A percentile compares a stretch with the other conserved stretches of the same genome.
Evolutionary conservation across 2,888 invertebrate species (phyloP).

Genomic region (Parnassius mnemosyne): DNA sequence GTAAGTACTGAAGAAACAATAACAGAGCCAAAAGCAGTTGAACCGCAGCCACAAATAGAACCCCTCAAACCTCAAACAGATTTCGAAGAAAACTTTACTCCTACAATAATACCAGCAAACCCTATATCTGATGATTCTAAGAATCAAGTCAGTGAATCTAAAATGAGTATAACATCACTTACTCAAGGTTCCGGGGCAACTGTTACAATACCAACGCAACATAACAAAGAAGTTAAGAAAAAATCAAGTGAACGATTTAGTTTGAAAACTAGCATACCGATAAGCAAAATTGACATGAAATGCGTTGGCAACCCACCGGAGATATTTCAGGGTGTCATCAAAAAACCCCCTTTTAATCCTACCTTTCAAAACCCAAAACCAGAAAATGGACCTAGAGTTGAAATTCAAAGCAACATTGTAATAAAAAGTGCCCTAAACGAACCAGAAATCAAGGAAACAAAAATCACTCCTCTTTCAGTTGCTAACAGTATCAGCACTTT

Average conservation of each 20-base stretch:
- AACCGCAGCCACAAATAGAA: constrained; percentile 32
- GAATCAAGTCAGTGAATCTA: constrained; percentile 45
- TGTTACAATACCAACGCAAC: constrained; percentile 46
- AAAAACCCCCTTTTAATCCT: constrained; percentile 44
- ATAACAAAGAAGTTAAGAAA: constrained; percentile 53
- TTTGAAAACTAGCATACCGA: constrained; percentile 74
- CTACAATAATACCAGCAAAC: constrained; percentile 55
- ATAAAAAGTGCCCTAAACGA: constrained; percentile 61
- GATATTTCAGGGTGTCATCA: constrained; percentile 41
- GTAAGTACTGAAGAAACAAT: constrained; percentile 34
- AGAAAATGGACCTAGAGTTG: constrained; percentile 48
- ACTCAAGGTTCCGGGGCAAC: constrained; percentile 60
- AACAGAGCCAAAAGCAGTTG: constrained; percentile 34
- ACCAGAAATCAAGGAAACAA: constrained; percentile 37
- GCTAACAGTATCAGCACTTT: constrained; percentile 55
- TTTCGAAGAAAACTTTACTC: constrained; percentile 65
- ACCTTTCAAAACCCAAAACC: constrained; percentile 42
- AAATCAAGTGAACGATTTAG: constrained; percentile 65
- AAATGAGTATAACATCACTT: constrained; percentile 59
- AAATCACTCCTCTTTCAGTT: constrained; percentile 30
- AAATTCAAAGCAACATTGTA: constrained; percentile 70
- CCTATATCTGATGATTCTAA: constrained; percentile 41
- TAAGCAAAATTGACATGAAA: constrained; percentile 73
- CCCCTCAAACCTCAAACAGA: constrained; percentile 47
- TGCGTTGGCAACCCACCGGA: constrained; percentile 57